Conservation (phyloP, 2,113 vertebrate species). For the Shinisaurus crocodilurus region DNA sequence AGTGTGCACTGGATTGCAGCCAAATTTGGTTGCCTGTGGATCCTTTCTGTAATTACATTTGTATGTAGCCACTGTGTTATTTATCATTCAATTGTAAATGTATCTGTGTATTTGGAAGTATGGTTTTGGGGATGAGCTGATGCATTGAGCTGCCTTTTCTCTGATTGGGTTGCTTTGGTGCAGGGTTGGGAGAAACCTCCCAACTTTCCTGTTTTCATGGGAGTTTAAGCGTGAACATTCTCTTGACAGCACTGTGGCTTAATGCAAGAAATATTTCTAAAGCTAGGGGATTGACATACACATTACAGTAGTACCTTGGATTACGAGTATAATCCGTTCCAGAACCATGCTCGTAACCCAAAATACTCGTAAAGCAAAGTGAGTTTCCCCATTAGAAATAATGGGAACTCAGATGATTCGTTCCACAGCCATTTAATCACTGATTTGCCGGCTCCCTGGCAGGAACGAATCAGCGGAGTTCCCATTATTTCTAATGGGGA, state of each 20-base stretch:
- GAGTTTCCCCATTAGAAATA: too few species aligned
- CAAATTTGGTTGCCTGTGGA: rapidly evolving
- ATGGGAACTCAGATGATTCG: too few species aligned
- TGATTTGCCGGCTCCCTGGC: too few species aligned
- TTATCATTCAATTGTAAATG: not conserved
- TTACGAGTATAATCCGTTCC: too few species aligned
- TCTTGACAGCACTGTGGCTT: not conserved
- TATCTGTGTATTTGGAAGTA: not conserved
- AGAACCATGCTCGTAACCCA: too few species aligned
- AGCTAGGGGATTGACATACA: not conserved
- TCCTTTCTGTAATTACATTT: not conserved
- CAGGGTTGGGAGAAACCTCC: not conserved
- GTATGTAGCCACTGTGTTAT: not conserved
- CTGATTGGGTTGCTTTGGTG: not conserved
- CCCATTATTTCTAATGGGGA: too few species aligned
- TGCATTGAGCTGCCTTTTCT: not conserved
- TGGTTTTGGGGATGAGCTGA: too few species aligned
- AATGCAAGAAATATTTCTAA: not conserved
- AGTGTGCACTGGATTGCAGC: not conserved
- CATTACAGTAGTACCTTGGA: too few species aligned
- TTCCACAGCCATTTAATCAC: too few species aligned
- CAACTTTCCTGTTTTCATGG: not conserved
- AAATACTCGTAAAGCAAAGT: too few species aligned
- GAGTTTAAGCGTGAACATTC: not conserved
- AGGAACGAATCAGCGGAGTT: too few species aligned